Percentiles rank a stretch among this genome's conserved stretches.
Evolutionary conservation across 2,888 invertebrate genomes (phyloP).

Genomic region (Boloria euphrosyne): DNA sequence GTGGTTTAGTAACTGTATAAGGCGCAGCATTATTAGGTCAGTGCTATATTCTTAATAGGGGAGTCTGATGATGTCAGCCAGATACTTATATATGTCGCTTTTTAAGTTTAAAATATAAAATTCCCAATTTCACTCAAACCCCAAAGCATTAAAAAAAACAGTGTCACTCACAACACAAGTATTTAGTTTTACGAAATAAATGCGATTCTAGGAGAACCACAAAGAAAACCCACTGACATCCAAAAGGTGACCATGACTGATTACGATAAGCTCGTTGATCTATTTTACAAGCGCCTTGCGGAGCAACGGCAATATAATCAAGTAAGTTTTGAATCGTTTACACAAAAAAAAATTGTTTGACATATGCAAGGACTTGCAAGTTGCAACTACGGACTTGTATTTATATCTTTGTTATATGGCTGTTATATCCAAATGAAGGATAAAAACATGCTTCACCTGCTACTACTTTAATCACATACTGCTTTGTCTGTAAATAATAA

Average conservation of each 20-base stretch:
- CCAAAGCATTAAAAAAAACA: too few species aligned
- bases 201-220: conserved; percentile 57
- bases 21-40: too few species aligned
- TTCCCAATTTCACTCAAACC: neutral
- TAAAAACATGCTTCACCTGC: too few species aligned
- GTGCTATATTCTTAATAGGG: too few species aligned
- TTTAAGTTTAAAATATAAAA: neutral
- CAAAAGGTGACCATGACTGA: conserved; percentile 64
- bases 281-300: conserved; percentile 76
- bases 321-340: conserved; percentile 46
- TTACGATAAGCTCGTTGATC: conserved; percentile 78
- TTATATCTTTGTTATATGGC: too few species aligned
- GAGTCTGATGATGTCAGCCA: too few species aligned
- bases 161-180: neutral
- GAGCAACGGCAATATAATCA: conserved; percentile 77
- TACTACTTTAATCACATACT: too few species aligned
- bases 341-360: neutral
- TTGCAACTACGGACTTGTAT: too few species aligned
- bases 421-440: too few species aligned
- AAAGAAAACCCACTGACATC: conserved; percentile 52
- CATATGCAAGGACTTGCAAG: too few species aligned
- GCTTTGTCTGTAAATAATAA: too few species aligned
- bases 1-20: too few species aligned
- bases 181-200: neutral
- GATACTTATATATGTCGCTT: neutral